These are phyloP conservation scores for Zapornia atra DNA, from an alignment of 2,113 vertebrate species.

Conservation along the genomic window DNA sequence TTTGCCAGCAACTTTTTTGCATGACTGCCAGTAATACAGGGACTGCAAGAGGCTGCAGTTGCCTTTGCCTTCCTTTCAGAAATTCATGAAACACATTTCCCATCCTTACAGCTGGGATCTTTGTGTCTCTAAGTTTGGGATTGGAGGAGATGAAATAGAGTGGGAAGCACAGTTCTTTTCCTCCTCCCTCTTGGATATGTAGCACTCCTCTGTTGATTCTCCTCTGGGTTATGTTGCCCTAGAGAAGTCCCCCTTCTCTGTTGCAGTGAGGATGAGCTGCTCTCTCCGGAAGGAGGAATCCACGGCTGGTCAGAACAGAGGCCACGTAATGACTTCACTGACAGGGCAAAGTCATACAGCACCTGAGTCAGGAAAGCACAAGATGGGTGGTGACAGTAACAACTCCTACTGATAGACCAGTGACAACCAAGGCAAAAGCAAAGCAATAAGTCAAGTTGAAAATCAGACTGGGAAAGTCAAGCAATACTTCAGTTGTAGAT, in stretches of 20 bases:
- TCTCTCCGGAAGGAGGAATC: not conserved
- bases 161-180: not conserved
- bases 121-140: not conserved
- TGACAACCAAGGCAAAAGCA: not conserved
- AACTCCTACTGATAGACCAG: not conserved
- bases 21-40: not conserved
- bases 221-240: not conserved
- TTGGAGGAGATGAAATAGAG: not conserved
- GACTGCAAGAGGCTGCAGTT: not conserved
- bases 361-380: not conserved
- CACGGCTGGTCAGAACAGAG: not conserved
- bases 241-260: not conserved
- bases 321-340: not conserved
- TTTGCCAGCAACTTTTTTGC: constrained; percentile 39
- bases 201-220: not conserved
- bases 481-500: not conserved
- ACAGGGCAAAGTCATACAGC: not conserved
- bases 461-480: not conserved
- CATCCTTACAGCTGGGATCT: not conserved
- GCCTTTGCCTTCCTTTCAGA: constrained; percentile 29
- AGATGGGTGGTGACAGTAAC: not conserved
- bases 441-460: not conserved
- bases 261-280: not conserved
- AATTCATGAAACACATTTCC: not conserved
- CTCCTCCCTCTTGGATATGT: not conserved